phyloP scores from a whole-genome alignment of 2,797 vertebrate genomes.

The Amazona finschi region DNA sequence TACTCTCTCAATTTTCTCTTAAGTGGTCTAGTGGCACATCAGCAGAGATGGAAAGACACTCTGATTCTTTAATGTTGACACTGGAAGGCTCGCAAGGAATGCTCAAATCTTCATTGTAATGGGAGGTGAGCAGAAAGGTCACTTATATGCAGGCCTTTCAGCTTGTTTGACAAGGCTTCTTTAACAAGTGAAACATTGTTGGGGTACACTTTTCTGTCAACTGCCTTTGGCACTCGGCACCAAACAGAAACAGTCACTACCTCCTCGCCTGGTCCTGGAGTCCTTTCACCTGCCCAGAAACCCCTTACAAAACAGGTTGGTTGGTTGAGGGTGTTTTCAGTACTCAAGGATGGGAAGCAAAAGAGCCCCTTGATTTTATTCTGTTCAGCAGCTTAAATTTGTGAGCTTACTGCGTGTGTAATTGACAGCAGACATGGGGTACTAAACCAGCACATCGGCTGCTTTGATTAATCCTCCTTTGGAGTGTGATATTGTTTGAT shows the following conservation, averaged over 20 bases:
- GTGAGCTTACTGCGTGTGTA: neutral
- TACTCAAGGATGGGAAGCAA: neutral
- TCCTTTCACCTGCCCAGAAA: neutral
- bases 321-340: neutral
- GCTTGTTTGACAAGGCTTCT: slow-evolving; percentile 64
- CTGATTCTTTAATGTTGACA: slow-evolving; percentile 64
- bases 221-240: slow-evolving; percentile 2
- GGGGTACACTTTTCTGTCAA: slow-evolving; percentile 60
- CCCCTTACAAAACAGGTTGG: neutral
- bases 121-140: slow-evolving; percentile 60
- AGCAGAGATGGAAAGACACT: slow-evolving; percentile 67
- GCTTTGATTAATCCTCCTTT: slow-evolving; percentile 64
- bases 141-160: slow-evolving; percentile 54
- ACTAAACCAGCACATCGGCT: neutral
- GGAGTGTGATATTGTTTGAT: slow-evolving; percentile 68
- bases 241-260: slow-evolving; percentile 44
- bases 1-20: slow-evolving; percentile 75
- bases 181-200: slow-evolving; percentile 61
- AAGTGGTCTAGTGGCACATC: slow-evolving; percentile 67
- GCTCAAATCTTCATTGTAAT: slow-evolving; percentile 68
- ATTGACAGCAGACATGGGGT: slow-evolving; percentile 37
- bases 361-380: slow-evolving; percentile 11
- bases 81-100: slow-evolving; percentile 51
- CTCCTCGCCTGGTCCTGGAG: neutral
- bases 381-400: neutral